Evolutionary conservation across 1,140 invertebrate genomes (phyloP).

Genomic region (Tetramorium simillimum): DNA sequence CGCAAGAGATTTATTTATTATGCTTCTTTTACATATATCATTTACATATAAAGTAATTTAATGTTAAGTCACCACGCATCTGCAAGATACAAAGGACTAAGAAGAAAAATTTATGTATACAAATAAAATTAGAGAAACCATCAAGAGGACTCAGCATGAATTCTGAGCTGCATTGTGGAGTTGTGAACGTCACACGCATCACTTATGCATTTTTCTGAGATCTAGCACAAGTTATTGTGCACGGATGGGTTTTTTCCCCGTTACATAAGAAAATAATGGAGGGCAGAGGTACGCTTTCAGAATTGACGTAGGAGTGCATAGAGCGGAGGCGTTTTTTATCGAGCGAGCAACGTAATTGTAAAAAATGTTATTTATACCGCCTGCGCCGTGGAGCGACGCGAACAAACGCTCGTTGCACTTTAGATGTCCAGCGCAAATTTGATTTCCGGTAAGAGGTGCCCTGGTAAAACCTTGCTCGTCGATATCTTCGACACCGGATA

Average conservation of each 20-base stretch:
- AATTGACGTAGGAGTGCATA: background rate
- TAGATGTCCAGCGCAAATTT: conserved; percentile 25
- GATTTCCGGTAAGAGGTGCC: conserved; percentile 11
- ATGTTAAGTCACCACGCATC: too few species aligned
- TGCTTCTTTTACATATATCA: background rate
- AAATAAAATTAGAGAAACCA: background rate
- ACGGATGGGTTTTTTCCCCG: background rate
- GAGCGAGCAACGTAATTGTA: conserved; percentile 40
- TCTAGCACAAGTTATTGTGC: conserved; percentile 35
- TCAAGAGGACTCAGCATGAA: too few species aligned
- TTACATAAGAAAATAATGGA: conserved; percentile 45
- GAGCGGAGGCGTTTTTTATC: conserved; percentile 30
- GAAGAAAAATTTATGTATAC: background rate
- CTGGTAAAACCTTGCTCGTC: conserved; percentile 3
- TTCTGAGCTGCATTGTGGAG: background rate
- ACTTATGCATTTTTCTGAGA: background rate
- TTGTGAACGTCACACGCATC: conserved; percentile 39
- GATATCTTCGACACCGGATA: conserved; percentile 19
- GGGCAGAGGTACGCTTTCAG: background rate
- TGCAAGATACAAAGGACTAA: too few species aligned
- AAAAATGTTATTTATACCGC: conserved; percentile 45
- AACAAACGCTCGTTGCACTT: conserved; percentile 26
- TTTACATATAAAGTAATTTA: background rate
- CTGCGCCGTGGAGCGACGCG: background rate
- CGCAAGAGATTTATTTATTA: background rate